A percentile compares a stretch with the other conserved stretches of the same genome.
Conservation (phyloP, 2,113 vertebrate genomes). For the Chloropsis hardwickii region DNA sequence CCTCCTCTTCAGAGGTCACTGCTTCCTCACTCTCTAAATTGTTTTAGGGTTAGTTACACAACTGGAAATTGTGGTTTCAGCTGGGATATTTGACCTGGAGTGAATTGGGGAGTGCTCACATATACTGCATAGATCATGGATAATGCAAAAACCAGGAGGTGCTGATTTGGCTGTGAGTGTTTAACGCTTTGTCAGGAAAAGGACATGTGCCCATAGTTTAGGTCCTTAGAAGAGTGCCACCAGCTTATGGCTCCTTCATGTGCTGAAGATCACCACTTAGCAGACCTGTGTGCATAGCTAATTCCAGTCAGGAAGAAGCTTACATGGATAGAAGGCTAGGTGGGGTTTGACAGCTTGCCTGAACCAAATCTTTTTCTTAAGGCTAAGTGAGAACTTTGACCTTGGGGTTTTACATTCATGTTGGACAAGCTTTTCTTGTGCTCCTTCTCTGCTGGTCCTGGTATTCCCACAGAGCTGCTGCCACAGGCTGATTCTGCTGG, state of each 20-base stretch:
- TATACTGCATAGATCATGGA: background rate
- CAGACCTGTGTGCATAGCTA: background rate
- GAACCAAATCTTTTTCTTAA: background rate
- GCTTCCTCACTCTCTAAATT: background rate
- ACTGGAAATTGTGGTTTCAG: background rate
- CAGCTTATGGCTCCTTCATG: background rate
- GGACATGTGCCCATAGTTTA: background rate
- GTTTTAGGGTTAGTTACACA: background rate
- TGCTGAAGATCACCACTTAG: background rate
- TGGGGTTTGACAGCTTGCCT: background rate
- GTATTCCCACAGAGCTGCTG: background rate
- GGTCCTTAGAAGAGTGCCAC: background rate
- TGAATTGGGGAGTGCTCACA: background rate
- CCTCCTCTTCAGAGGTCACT: background rate
- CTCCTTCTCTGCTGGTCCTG: background rate
- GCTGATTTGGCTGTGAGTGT: background rate
- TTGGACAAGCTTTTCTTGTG: background rate
- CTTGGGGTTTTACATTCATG: background rate
- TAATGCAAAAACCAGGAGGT: background rate
- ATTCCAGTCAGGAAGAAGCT: background rate
- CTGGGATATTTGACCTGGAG: background rate
- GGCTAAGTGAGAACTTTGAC: background rate
- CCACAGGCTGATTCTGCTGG: background rate
- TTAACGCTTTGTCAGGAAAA: background rate
- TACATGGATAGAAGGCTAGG: background rate